Base-by-base conservation (phyloP, 53 echinoderm and acorn worm species). In the Apostichopus leukothele region DNA sequence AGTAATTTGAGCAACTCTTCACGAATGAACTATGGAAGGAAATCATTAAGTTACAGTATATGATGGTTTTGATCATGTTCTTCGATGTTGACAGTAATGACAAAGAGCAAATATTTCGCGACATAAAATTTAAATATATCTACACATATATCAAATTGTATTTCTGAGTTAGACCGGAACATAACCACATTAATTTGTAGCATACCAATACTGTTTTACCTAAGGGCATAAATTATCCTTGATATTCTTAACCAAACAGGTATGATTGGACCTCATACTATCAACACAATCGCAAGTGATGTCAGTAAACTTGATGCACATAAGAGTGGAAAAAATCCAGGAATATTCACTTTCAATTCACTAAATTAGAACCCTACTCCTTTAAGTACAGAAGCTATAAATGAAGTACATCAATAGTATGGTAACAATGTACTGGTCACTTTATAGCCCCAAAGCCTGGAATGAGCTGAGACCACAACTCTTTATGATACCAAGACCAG, bases 401-500 rank as follows among this genome's bases (percentile, higher is more conserved):
- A 13, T 63, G 63, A 63, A 11, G 4, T 4, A 63, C 63, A 13
- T 13, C 76, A 21, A 50, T 14, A 76, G 50, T 14, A 76, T 76
- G 76, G 76, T 76, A 9, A 50, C 5, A 51, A 27, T 51, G 51
- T 50, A 25, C 25, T 13, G 39, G 14, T 76, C 39, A 26, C 39
- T 76, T 21, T 23, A 39, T 14, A 26, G 76, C 76, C 6, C 14
- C 23, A 76, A 76, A 23, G 76, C 76, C 27, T 51, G 13, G 76
- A 76, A 76, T 7, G 76, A 76, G 27, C 76, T 76, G 76, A 76
- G 27, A 76, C 76, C 27, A 26, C 76, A 25, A 14, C 76, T 39
- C 11, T 51, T 76, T 76, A 76, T 39, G 27, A 76, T 76, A 39
- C 76, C 76, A 76, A 76, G 76, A 25, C 76, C 76, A 76, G 22